Percentiles rank a stretch among this genome's conserved stretches.
These are phyloP conservation scores for Stenotaenia linearis DNA, from an alignment of 2,888 invertebrate species.

Conservation along the genomic window DNA sequence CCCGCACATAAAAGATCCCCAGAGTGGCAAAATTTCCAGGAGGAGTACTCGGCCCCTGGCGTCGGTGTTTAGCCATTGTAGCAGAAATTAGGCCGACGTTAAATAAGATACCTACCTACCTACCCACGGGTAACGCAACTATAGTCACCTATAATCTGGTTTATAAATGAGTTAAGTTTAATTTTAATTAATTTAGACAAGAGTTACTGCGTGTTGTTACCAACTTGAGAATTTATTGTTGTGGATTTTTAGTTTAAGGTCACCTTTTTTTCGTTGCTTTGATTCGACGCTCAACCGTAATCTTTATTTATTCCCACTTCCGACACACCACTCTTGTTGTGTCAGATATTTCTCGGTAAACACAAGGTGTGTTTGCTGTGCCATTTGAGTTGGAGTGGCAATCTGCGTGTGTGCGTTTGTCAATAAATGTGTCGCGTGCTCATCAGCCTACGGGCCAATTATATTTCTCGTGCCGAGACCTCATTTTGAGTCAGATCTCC, in stretches of 20 bases:
- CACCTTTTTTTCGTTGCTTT: not conserved
- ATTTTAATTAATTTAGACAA: too few species aligned
- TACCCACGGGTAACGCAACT: too few species aligned
- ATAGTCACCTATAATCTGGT: too few species aligned
- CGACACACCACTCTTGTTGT: not conserved
- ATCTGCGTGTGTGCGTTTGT: not conserved
- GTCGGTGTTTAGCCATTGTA: too few species aligned
- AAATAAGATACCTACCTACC: too few species aligned
- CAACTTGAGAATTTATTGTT: too few species aligned
- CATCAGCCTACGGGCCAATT: not conserved
- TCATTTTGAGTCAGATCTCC: not conserved
- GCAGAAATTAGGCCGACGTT: too few species aligned
- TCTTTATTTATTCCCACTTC: not conserved
- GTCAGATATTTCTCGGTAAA: not conserved
- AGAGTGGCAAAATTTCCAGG: too few species aligned
- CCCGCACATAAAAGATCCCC: too few species aligned
- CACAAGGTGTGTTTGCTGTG: not conserved
- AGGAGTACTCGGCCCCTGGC: too few species aligned
- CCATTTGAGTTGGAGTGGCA: not conserved
- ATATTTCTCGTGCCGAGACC: not conserved
- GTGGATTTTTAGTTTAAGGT: not conserved
- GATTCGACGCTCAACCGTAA: not conserved
- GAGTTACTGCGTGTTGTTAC: too few species aligned
- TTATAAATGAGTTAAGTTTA: too few species aligned
- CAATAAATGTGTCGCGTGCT: not conserved